phyloP scores from a whole-genome alignment of 2,888 invertebrate genomes.

The Cheilosia pagana region DNA sequence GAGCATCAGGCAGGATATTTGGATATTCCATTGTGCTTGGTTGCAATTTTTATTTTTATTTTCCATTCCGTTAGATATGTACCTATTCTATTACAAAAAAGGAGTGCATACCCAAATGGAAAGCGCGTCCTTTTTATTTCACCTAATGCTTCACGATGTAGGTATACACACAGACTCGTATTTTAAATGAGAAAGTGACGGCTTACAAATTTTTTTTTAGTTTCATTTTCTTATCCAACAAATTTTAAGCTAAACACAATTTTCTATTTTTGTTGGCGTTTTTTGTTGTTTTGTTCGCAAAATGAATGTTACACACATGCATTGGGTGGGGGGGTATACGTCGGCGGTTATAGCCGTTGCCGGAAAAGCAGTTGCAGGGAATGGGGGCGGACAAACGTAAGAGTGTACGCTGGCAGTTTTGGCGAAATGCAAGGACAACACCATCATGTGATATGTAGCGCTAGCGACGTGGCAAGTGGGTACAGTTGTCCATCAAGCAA shows the following conservation, averaged over 20 bases:
- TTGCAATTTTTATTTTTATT: constrained; percentile 56
- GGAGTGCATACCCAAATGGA: constrained; percentile 56
- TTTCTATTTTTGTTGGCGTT: constrained; percentile 16
- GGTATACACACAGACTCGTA: constrained; percentile 41
- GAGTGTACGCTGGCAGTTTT: constrained; percentile 64
- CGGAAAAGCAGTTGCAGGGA: constrained; percentile 61
- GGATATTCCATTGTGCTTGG: constrained; percentile 63
- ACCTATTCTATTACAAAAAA: constrained; percentile 44
- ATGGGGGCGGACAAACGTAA: constrained; percentile 41
- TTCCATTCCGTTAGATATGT: constrained; percentile 51
- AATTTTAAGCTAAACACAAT: constrained; percentile 68
- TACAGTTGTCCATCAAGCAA: constrained; percentile 75
- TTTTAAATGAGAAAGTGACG: constrained; percentile 71
- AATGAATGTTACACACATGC: constrained; percentile 70
- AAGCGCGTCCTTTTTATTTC: constrained; percentile 72
- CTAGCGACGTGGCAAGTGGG: constrained; percentile 63
- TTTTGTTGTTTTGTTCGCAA: constrained; percentile 9
- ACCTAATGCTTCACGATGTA: constrained; percentile 61
- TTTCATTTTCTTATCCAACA: constrained; percentile 67
- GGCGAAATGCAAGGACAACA: constrained; percentile 73
- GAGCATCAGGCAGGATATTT: no score
- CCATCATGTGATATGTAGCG: constrained; percentile 63
- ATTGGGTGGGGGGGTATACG: constrained; percentile 44
- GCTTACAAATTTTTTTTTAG: constrained; percentile 65
- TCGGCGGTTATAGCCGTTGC: constrained; percentile 50